These are phyloP conservation scores for Panurus biarmicus DNA, from an alignment of 2,113 vertebrate genomes.

Conservation along the genomic window DNA sequence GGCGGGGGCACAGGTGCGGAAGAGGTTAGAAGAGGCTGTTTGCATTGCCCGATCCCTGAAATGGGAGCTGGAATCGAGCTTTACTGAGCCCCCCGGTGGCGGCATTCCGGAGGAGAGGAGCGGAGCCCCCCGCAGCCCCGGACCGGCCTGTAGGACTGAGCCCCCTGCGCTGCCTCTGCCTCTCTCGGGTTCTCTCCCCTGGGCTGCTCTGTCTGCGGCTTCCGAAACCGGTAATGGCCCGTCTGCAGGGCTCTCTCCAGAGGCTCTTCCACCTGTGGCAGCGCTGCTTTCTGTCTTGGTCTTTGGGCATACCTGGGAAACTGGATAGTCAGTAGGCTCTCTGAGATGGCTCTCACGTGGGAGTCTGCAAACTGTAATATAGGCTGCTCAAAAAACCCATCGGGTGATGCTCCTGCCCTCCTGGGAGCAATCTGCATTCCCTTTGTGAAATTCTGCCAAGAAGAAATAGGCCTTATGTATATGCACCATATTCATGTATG, in stretches of 20 bases:
- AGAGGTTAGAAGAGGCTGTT: fast-evolving
- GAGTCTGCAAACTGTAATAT: not conserved
- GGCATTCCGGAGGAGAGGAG: not conserved
- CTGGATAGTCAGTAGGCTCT: fast-evolving
- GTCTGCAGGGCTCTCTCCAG: not conserved
- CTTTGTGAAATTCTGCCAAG: not conserved
- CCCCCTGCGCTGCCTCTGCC: not conserved
- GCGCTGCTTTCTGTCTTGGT: not conserved
- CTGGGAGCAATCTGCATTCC: not conserved
- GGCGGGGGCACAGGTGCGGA: fast-evolving
- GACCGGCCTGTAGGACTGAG: fast-evolving
- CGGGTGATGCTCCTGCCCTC: not conserved
- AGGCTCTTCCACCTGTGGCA: not conserved
- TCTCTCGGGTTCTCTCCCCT: not conserved
- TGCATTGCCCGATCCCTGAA: fast-evolving
- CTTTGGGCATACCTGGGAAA: not conserved
- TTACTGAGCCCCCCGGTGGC: fast-evolving
- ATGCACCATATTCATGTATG: not conserved
- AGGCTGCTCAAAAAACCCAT: not conserved
- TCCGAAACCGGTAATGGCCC: fast-evolving
- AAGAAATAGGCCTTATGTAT: not conserved
- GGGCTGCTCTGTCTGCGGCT: not conserved
- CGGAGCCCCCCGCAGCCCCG: not conserved
- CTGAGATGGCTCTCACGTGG: not conserved
- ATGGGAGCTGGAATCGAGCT: fast-evolving